These are phyloP conservation scores for Muscicapa striata DNA, from an alignment of 2,797 vertebrate species.

Conservation along the genomic window DNA sequence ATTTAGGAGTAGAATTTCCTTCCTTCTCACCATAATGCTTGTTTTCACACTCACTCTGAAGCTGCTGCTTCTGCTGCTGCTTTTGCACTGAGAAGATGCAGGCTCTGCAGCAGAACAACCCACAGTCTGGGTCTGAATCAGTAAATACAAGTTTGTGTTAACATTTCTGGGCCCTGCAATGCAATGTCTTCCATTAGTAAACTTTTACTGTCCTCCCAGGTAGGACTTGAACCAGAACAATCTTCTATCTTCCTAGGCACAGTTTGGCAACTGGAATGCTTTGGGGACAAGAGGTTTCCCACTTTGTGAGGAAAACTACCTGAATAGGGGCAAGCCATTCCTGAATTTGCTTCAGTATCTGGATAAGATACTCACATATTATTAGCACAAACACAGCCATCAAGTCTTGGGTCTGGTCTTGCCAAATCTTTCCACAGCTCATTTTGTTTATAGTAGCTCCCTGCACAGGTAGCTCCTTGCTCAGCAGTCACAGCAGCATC, in stretches of 20 bases:
- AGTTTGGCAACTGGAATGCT: background rate
- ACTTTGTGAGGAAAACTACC: background rate
- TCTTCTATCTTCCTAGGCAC: background rate
- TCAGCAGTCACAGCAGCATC: background rate
- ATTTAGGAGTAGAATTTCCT: background rate
- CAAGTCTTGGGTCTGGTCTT: background rate
- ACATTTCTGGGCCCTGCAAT: background rate
- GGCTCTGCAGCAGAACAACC: background rate
- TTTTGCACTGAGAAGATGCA: background rate
- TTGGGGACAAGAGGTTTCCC: background rate
- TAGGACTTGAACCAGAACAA: background rate
- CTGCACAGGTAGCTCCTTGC: background rate
- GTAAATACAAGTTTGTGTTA: fast-evolving
- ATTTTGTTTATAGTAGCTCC: background rate
- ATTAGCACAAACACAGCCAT: background rate
- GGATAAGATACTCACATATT: background rate
- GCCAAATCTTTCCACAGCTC: background rate
- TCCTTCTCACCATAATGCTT: background rate
- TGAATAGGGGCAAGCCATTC: background rate
- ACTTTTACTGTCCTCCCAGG: background rate
- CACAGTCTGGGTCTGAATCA: background rate
- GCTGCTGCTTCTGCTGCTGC: background rate
- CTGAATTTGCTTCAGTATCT: background rate
- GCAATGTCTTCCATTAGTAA: background rate
- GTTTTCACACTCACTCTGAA: background rate